Evolutionary conservation across 2,888 invertebrate genomes (phyloP).

Genomic region (Drosophila recens): DNA sequence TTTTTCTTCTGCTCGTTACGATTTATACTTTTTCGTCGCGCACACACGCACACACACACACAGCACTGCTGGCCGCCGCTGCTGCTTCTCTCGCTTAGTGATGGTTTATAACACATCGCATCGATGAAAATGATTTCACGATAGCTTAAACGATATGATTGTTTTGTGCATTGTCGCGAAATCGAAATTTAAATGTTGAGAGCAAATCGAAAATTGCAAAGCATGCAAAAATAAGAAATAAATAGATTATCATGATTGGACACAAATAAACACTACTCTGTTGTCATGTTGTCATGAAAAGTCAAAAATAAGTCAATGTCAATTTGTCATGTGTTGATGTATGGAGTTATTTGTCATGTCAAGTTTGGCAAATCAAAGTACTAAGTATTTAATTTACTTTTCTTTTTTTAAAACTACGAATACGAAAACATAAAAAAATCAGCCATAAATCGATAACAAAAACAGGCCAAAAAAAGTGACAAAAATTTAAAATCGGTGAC

Average conservation of each 20-base stretch:
- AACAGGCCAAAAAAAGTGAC: no score
- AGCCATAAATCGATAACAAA: no score
- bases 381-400: not conserved
- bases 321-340: not conserved
- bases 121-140: constrained; percentile 41
- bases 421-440: not conserved
- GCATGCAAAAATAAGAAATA: not conserved
- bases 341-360: not conserved
- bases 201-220: not conserved
- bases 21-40: constrained; percentile 77
- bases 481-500: no score
- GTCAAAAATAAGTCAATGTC: not conserved
- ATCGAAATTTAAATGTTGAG: constrained; percentile 23
- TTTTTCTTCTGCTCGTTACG: constrained; percentile 76
- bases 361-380: not conserved
- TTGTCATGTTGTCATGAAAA: not conserved
- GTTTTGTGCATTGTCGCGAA: not conserved
- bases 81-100: constrained; percentile 60
- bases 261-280: not conserved
- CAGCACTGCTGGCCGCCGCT: constrained; percentile 62
- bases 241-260: not conserved
- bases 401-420: not conserved
- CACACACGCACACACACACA: constrained; percentile 68
- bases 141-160: constrained; percentile 24
- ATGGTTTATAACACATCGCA: constrained; percentile 33